Evolutionary conservation across 2,113 vertebrate species (phyloP).

Genomic region (Bettongia penicillata): DNA sequence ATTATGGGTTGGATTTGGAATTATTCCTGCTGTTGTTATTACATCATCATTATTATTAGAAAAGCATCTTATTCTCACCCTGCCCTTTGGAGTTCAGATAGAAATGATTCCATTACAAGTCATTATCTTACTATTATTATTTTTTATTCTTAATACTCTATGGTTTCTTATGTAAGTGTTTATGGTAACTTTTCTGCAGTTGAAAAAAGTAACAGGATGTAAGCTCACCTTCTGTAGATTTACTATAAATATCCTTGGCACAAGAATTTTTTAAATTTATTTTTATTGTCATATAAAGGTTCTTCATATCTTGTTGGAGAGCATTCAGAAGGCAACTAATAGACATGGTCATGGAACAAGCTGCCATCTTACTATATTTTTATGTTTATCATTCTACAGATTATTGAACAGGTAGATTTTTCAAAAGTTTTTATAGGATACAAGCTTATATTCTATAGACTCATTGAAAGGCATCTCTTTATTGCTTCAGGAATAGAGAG

Average conservation of each 20-base stretch:
- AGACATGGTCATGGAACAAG: background rate
- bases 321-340: background rate
- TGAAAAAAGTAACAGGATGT: background rate
- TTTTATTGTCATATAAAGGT: background rate
- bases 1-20: background rate
- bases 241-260: background rate
- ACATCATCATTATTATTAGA: background rate
- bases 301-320: background rate
- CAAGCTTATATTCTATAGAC: background rate
- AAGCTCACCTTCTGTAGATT: background rate
- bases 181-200: background rate
- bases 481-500: background rate
- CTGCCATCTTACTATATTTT: background rate
- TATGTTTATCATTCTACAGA: background rate
- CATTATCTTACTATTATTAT: background rate
- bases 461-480: background rate
- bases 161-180: background rate
- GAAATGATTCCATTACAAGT: background rate
- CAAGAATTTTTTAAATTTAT: background rate
- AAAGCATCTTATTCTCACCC: background rate
- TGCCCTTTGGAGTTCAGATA: background rate
- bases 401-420: background rate
- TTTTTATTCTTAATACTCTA: background rate
- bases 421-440: background rate
- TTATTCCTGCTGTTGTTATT: background rate